Evolutionary conservation across 2,888 invertebrate species (phyloP).

Genomic region (Morpho helenor): DNA sequence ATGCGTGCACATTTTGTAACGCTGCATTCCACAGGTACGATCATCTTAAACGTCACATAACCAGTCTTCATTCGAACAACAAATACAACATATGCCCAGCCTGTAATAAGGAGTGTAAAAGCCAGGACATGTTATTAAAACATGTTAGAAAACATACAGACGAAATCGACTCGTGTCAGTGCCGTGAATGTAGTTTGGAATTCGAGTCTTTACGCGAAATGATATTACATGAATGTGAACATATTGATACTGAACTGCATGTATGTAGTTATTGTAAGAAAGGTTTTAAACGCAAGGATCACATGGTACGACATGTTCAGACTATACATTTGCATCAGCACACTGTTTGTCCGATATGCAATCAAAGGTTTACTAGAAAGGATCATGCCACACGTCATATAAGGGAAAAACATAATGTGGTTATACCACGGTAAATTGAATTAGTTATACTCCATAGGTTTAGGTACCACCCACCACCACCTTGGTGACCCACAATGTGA

Average conservation of each 20-base stretch:
- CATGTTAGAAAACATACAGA: conserved; percentile 41
- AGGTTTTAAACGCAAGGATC: conserved; percentile 49
- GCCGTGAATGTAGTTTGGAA: conserved; percentile 39
- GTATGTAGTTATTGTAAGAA: conserved; percentile 43
- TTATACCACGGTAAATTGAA: conserved; percentile 34
- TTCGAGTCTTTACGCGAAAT: conserved; percentile 32
- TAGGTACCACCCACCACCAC: too few relatives aligned
- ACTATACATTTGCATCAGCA: conserved; percentile 45
- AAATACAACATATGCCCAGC: conserved; percentile 42
- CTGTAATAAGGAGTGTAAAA: conserved; percentile 40
- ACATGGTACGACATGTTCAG: conserved; percentile 51
- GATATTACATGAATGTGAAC: conserved; percentile 41
- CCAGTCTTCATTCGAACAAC: conserved; percentile 38
- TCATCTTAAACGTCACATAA: conserved; percentile 48
- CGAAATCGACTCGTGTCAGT: conserved; percentile 34
- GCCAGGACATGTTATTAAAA: conserved; percentile 38
- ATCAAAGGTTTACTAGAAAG: conserved; percentile 45
- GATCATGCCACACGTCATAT: conserved; percentile 53
- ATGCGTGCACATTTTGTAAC: conserved; percentile 39
- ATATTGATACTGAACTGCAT: conserved; percentile 36
- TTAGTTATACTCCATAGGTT: background rate
- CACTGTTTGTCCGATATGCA: conserved; percentile 44
- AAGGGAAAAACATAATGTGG: conserved; percentile 51
- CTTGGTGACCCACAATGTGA: too few relatives aligned
- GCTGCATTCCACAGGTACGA: conserved; percentile 44